A percentile compares a stretch with the other conserved stretches of the same genome.
These are phyloP conservation scores for Parelbella ahira DNA, from an alignment of 2,888 invertebrate species.

Conservation along the genomic window DNA sequence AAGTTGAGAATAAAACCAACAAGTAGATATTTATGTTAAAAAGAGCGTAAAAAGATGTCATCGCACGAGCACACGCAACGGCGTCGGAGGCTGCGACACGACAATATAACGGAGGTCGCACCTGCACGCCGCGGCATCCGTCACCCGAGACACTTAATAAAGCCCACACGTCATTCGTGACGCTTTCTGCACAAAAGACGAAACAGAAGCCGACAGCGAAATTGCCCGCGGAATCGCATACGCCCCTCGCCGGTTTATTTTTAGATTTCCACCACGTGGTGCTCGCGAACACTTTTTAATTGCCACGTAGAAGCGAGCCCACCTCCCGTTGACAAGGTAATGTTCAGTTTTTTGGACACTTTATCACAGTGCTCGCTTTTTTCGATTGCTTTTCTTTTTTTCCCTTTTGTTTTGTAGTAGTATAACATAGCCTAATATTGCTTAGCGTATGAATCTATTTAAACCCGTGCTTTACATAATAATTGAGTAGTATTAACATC, in stretches of 20 bases:
- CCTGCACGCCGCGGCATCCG: constrained; percentile 60
- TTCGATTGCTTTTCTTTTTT: too few relatives aligned
- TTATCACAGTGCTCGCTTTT: too few relatives aligned
- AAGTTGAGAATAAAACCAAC: too few relatives aligned
- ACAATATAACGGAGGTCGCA: constrained; percentile 27
- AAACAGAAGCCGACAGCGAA: constrained; percentile 35
- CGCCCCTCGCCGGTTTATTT: constrained; percentile 24
- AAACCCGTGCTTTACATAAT: too few relatives aligned
- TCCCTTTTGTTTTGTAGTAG: too few relatives aligned
- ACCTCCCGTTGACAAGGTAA: constrained; percentile 18
- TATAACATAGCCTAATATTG: too few relatives aligned
- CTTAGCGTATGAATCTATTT: too few relatives aligned
- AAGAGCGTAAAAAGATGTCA: too few relatives aligned
- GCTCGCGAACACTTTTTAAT: constrained; percentile 16
- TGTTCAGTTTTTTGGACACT: constrained; percentile 13
- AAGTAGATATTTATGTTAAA: too few relatives aligned
- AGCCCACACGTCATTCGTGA: constrained; percentile 47
- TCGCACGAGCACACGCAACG: too few relatives aligned
- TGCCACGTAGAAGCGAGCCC: constrained; percentile 10
- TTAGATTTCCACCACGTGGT: constrained; percentile 23
- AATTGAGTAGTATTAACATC: too few relatives aligned
- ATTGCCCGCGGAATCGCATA: constrained; percentile 29
- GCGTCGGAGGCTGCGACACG: constrained; percentile 8
- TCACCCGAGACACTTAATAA: constrained; percentile 72
- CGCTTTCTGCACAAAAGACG: constrained; percentile 36